Percentiles rank a stretch among this genome's conserved stretches.
These are phyloP conservation scores for Boloria euphrosyne DNA, from an alignment of 2,888 invertebrate species.

Conservation along the genomic window DNA sequence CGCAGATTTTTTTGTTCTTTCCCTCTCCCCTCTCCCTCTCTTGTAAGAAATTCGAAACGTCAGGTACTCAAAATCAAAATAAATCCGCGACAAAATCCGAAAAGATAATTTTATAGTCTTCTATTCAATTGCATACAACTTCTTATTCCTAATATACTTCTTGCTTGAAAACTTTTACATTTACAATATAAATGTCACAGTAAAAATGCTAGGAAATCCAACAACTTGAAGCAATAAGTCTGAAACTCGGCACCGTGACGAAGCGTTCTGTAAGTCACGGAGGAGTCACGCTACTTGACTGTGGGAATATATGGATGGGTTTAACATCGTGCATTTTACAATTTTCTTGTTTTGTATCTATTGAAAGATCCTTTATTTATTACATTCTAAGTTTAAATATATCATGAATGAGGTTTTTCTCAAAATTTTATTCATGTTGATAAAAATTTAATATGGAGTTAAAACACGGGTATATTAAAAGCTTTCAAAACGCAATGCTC, in stretches of 20 bases:
- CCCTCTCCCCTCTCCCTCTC: too few relatives aligned
- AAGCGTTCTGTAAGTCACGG: constrained; percentile 54
- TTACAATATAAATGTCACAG: constrained; percentile 15
- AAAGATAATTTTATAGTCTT: too few relatives aligned
- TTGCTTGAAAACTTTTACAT: constrained; percentile 12
- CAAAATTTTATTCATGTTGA: too few relatives aligned
- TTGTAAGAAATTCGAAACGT: too few relatives aligned
- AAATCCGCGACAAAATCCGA: too few relatives aligned
- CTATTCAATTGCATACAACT: too few relatives aligned
- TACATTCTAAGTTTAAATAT: not conserved
- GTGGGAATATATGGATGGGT: constrained; percentile 14
- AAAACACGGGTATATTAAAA: too few relatives aligned
- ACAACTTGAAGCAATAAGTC: constrained; percentile 55
- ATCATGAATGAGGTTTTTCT: too few relatives aligned
- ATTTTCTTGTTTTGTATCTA: constrained; percentile 1
- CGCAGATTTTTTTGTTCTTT: too few relatives aligned
- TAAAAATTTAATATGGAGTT: too few relatives aligned
- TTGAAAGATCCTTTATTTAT: not conserved
- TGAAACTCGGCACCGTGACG: constrained; percentile 59
- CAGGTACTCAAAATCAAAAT: too few relatives aligned
- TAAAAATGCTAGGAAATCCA: constrained; percentile 19
- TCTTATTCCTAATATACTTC: not conserved
- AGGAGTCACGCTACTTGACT: constrained; percentile 19
- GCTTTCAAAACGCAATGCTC: too few relatives aligned
- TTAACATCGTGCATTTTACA: constrained; percentile 9